Evolutionary conservation across 1,140 invertebrate species (phyloP).

Genomic region (Habropoda laboriosa): DNA sequence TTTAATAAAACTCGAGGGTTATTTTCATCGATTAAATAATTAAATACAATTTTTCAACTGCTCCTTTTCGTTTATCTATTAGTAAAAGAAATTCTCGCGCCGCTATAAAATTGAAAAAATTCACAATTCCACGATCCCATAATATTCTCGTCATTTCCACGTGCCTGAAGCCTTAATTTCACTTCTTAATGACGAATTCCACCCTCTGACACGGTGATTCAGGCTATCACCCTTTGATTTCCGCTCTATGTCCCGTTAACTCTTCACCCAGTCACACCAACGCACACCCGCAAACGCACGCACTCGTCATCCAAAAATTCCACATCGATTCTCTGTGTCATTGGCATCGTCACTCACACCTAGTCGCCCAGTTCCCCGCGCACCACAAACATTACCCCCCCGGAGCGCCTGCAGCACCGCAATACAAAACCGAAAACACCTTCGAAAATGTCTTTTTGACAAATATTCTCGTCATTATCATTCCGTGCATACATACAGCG

Average conservation of each 20-base stretch:
- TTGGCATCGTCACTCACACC: slow-evolving; percentile 28
- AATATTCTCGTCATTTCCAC: too few species aligned
- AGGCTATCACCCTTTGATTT: slow-evolving; percentile 6
- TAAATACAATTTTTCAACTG: too few species aligned
- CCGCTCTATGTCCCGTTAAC: slow-evolving; percentile 26
- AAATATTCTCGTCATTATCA: background rate
- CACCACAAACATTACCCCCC: slow-evolving; percentile 4
- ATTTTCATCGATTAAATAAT: too few species aligned
- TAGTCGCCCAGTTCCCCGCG: slow-evolving; percentile 1
- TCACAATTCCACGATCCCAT: too few species aligned
- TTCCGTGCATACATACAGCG: too few species aligned
- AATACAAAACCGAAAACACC: background rate
- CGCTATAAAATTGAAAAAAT: too few species aligned
- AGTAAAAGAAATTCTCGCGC: too few species aligned
- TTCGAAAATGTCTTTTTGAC: background rate
- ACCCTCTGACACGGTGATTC: background rate
- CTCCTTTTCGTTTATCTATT: too few species aligned
- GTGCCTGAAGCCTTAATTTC: background rate
- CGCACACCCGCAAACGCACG: background rate
- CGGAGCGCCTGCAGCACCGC: background rate
- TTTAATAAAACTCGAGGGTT: too few species aligned
- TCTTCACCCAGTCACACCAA: slow-evolving; percentile 22
- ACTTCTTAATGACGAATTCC: slow-evolving; percentile 9
- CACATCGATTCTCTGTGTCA: slow-evolving; percentile 42
- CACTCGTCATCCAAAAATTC: slow-evolving; percentile 34